phyloP scores from a whole-genome alignment of 2,888 invertebrate genomes.

The Caenorhabditis auriculariae region DNA sequence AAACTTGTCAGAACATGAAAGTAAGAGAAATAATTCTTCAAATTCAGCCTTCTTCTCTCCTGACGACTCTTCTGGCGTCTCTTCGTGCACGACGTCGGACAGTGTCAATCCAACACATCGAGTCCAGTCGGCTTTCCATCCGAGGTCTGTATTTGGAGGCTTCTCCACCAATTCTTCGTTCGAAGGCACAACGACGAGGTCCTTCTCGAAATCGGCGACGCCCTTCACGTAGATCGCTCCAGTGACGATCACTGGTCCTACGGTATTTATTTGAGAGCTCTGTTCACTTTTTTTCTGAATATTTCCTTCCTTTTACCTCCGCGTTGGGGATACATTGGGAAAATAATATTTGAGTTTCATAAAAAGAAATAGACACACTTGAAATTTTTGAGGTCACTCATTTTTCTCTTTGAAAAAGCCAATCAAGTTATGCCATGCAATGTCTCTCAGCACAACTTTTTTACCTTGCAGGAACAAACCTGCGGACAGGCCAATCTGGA shows the following conservation, averaged over 20 bases:
- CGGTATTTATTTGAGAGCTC: constrained; percentile 71
- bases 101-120: constrained; percentile 56
- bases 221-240: constrained; percentile 82
- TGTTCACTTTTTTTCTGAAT: too few species aligned
- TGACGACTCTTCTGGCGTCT: constrained; percentile 61
- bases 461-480: constrained; percentile 83
- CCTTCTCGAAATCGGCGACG: constrained; percentile 94
- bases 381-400: background rate
- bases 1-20: background rate
- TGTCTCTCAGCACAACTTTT: background rate
- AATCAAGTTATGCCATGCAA: background rate
- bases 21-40: background rate
- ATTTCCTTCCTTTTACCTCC: background rate
- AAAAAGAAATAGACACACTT: background rate
- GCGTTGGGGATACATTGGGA: background rate
- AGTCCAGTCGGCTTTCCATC: constrained; percentile 91
- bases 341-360: background rate
- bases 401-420: background rate
- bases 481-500: constrained; percentile 87
- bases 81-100: constrained; percentile 57
- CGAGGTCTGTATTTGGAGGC: too few species aligned
- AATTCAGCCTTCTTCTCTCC: constrained; percentile 49
- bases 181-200: constrained; percentile 72
- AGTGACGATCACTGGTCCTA: constrained; percentile 97
- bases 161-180: background rate